A percentile compares a stretch with the other conserved stretches of the same genome.
phyloP scores from a whole-genome alignment of 1,140 invertebrate genomes.

The Hyphantria cunea region DNA sequence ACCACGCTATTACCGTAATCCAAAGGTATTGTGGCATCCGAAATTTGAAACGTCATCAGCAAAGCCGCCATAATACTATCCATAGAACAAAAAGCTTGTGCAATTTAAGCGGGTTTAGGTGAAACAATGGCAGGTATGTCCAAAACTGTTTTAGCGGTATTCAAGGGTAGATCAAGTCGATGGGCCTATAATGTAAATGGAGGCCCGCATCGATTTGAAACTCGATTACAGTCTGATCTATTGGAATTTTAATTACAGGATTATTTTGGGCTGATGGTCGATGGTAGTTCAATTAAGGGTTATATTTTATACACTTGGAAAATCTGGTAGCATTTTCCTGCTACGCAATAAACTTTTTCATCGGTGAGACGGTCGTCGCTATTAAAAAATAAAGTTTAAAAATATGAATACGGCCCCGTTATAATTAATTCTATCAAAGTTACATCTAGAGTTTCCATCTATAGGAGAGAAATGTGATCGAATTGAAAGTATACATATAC shows the following conservation, averaged over 20 bases:
- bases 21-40: background rate
- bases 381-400: too few relatives aligned
- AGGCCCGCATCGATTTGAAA: slow-evolving; percentile 33
- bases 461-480: too few relatives aligned
- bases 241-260: slow-evolving; percentile 42
- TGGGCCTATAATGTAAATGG: slow-evolving; percentile 33
- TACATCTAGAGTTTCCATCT: too few relatives aligned
- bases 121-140: slow-evolving; percentile 14
- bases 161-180: slow-evolving; percentile 33
- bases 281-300: slow-evolving; percentile 28
- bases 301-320: background rate
- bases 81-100: slow-evolving; percentile 14
- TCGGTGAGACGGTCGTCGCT: too few relatives aligned
- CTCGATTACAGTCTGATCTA: slow-evolving; percentile 32
- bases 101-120: slow-evolving; percentile 18
- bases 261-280: slow-evolving; percentile 18
- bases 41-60: slow-evolving; percentile 6
- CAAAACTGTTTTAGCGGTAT: slow-evolving; percentile 19
- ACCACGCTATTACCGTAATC: slow-evolving; percentile 5
- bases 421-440: too few relatives aligned
- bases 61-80: slow-evolving; percentile 8
- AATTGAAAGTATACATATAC: too few relatives aligned
- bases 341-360: background rate
- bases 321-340: background rate
- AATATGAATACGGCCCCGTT: too few relatives aligned